Conservation (phyloP, 2,113 vertebrate species). For the Phaethornis superciliosus region DNA sequence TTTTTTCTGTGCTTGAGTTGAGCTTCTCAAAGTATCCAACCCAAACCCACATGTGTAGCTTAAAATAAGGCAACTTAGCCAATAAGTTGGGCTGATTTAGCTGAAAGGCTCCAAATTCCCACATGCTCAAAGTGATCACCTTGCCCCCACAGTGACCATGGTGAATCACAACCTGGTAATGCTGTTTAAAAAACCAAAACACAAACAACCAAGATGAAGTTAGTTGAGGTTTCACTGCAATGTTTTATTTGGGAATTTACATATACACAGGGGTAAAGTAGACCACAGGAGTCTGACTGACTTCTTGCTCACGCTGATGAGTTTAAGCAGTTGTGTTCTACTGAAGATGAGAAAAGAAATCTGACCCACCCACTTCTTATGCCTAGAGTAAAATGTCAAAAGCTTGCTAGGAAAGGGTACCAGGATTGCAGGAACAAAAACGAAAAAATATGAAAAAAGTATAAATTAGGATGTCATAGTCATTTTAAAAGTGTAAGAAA, state of each 20-base stretch:
- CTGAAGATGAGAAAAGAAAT: conserved; percentile 33
- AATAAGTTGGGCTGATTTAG: background rate
- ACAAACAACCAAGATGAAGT: too few relatives aligned
- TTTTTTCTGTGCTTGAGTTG: background rate
- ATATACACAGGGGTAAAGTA: conserved; percentile 76
- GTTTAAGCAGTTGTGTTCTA: conserved; percentile 59
- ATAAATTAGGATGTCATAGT: conserved; percentile 48
- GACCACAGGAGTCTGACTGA: conserved; percentile 30
- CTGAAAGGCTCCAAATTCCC: background rate
- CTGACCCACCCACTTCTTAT: background rate
- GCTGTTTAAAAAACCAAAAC: background rate
- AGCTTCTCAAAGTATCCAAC: background rate
- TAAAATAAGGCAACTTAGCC: background rate
- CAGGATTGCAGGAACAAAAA: background rate
- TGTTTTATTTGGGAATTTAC: conserved; percentile 82
- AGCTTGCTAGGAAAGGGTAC: background rate
- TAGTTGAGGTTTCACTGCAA: conserved; percentile 69
- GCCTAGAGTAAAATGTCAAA: conserved; percentile 35
- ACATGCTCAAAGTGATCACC: background rate
- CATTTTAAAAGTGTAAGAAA: conserved; percentile 64
- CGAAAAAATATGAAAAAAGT: background rate
- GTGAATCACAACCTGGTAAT: background rate
- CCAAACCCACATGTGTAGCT: rapidly evolving
- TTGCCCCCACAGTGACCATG: background rate
- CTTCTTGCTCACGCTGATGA: conserved; percentile 55